Conservation (phyloP, 2,888 invertebrate genomes). For the Labia minor region DNA sequence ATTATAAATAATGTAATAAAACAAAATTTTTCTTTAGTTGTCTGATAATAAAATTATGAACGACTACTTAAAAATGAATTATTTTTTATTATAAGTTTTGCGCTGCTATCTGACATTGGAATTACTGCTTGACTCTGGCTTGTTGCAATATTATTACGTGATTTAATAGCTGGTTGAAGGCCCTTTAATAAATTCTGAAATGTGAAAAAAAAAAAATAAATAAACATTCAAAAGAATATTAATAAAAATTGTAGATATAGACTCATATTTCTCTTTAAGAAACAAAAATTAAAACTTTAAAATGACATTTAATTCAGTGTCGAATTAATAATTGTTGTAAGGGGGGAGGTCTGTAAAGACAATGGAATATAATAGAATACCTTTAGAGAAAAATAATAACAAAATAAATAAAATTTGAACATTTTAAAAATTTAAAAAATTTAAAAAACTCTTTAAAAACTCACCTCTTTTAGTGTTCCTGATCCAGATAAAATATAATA, state of each 20-base stretch:
- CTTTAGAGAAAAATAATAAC: no score
- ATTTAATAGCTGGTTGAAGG: slow-evolving; percentile 40
- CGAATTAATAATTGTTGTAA: no score
- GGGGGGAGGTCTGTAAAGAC: no score
- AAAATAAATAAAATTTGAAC: no score
- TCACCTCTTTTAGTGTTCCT: slow-evolving; percentile 44
- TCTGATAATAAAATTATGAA: not conserved
- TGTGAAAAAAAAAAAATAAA: slow-evolving; percentile 27
- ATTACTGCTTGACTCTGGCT: slow-evolving; percentile 37
- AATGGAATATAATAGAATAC: no score
- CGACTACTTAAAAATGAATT: slow-evolving; percentile 34
- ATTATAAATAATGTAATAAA: no score
- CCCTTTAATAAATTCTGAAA: slow-evolving; percentile 43
- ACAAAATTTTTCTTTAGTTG: no score
- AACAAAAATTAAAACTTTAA: no score
- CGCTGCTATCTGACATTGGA: slow-evolving; percentile 42
- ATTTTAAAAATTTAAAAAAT: no score
- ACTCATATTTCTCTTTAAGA: no score
- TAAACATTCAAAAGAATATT: slow-evolving; percentile 2
- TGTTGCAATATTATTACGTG: slow-evolving; percentile 36
- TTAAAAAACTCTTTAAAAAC: slow-evolving; percentile 21
- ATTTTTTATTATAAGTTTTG: slow-evolving; percentile 37
- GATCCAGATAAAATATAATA: slow-evolving; percentile 45
- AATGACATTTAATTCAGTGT: no score
- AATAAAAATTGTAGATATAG: no score